These are phyloP conservation scores for Temnothorax longispinosus DNA, from an alignment of 1,140 invertebrate genomes.

Conservation along the genomic window DNA sequence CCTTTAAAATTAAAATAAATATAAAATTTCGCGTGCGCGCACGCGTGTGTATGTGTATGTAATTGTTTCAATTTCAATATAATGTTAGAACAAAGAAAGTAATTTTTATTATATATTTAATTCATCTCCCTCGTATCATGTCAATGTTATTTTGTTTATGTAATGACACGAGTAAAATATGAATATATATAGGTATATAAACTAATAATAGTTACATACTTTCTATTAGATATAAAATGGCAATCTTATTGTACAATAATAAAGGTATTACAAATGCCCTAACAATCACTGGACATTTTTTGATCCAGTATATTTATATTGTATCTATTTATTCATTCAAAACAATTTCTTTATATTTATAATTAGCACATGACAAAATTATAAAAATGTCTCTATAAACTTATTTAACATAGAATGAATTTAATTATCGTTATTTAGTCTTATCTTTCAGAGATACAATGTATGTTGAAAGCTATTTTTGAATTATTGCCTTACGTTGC, in stretches of 20 bases:
- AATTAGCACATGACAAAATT: neutral
- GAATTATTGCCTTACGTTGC: neutral
- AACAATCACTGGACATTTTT: neutral
- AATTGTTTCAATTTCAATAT: neutral
- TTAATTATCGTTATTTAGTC: neutral
- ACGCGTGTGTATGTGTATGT: neutral
- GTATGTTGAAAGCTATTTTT: neutral
- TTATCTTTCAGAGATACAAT: neutral
- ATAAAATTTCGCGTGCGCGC: neutral
- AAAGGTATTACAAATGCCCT: neutral
- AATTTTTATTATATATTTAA: neutral
- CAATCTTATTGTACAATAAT: neutral
- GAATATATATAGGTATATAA: neutral
- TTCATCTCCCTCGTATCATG: neutral
- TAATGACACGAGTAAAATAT: constrained; percentile 21
- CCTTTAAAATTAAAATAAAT: constrained; percentile 15
- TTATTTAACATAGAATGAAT: neutral
- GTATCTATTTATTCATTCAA: neutral
- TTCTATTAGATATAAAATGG: neutral
- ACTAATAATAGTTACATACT: neutral
- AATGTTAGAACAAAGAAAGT: neutral
- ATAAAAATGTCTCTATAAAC: neutral
- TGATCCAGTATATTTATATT: neutral
- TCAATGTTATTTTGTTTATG: constrained; percentile 11
- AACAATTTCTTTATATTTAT: neutral